Evolutionary conservation across 2,888 invertebrate genomes (phyloP), one percentile per base, ranked within the genome.

Genomic region (Watsonalla binaria): DNA sequence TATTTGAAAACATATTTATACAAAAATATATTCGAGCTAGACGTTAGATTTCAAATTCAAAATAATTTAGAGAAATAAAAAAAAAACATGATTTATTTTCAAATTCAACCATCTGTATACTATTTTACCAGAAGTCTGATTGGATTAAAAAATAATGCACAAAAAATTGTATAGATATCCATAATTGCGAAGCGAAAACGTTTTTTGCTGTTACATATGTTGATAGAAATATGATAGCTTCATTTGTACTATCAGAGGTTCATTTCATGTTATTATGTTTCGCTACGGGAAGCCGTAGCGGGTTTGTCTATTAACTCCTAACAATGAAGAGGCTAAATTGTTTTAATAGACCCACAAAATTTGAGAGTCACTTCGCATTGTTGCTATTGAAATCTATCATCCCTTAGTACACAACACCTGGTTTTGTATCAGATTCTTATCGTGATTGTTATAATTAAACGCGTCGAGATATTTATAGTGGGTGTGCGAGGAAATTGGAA

Each of bases 291-390:
- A 57, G 78, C 74, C 85, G 46, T 59, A 66, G 68, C 70, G 68
- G 78, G 78, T 82, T 81, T 80, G 80, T 76, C 80, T 82, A 82
- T 78, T 78, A 79, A 66, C 68, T 72, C 67, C 61, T 67, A 78
- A 88, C 90, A 89, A 88, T 85, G 72, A 82, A 66, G 55, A 70
- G 68, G 76, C 82, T 89, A 87, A 90, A 90, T 89, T 89, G 89
- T 90, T 90, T 90, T 90, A 90, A 89, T 90, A 80, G 83, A 82
- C 72, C 68, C 64, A 63, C 63, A 73, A 76, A 85, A 80, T 78
- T 69, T 74, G 70, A 82, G 59, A 89, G 86, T 90, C 90, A 90
- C 81, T 78, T 66, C 74, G 74, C 70, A 80, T 90, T 89, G 86
- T 89, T 78, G 74, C 62, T 61, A 64, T 70, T 66, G 64, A 74